Evolutionary conservation across 2,888 invertebrate species (phyloP).

Genomic region (Erannis defoliaria): DNA sequence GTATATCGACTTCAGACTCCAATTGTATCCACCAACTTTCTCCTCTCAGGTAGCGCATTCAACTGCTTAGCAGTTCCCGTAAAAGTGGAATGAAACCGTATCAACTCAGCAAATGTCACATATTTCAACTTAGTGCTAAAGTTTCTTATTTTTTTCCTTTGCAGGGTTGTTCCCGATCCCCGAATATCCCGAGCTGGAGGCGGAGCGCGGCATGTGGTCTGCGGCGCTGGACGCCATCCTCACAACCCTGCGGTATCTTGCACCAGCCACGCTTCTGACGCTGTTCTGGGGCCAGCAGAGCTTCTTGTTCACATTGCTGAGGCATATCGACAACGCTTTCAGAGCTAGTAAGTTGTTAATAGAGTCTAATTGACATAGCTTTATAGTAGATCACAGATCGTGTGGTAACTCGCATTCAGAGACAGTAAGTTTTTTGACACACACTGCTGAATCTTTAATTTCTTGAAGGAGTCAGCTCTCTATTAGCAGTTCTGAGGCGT

Average conservation of each 20-base stretch:
- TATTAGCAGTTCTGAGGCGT: too few relatives aligned
- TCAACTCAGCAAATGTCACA: background rate
- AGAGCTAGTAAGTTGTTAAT: constrained; percentile 81
- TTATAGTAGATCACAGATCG: background rate
- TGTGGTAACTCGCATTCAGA: too few relatives aligned
- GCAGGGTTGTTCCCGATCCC: constrained; percentile 82
- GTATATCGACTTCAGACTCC: too few relatives aligned
- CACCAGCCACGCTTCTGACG: constrained; percentile 85
- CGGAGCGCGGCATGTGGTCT: constrained; percentile 81
- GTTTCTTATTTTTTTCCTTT: constrained; percentile 39
- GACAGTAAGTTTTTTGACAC: too few relatives aligned
- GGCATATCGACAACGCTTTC: constrained; percentile 84
- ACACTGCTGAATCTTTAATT: too few relatives aligned
- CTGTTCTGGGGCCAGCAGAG: constrained; percentile 86
- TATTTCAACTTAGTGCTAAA: background rate
- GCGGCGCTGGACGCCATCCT: constrained; percentile 74
- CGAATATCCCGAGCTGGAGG: constrained; percentile 78
- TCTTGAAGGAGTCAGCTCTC: too few relatives aligned
- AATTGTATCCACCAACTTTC: too few relatives aligned
- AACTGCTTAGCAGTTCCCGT: too few relatives aligned
- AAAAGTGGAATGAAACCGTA: too few relatives aligned
- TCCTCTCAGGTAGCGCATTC: too few relatives aligned
- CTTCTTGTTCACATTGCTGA: constrained; percentile 81
- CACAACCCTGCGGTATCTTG: constrained; percentile 84
- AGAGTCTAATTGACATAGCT: background rate